Evolutionary conservation across 2,797 vertebrate genomes (phyloP), one percentile per base, ranked within the genome.

Genomic region (Poliocrania exsul): DNA sequence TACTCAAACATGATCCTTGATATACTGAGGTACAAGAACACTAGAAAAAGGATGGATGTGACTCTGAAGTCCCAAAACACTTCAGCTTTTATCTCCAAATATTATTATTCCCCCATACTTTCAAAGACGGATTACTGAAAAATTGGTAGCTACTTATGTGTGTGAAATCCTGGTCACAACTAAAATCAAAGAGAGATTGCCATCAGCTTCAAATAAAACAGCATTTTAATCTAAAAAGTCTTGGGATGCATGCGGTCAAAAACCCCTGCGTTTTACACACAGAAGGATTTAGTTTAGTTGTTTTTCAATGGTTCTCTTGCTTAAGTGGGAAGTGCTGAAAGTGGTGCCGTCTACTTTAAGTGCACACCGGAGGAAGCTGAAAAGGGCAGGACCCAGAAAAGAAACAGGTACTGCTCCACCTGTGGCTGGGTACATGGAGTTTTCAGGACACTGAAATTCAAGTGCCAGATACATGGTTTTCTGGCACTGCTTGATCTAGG

Each of bases 71-170:
- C 29, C 16, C 18, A 13, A 64, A 57, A n/a, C 37, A 69, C 10
- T 82, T 58, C n/a, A 44, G 57, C 16, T 54, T 87, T 38, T 72
- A 51, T 60, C 24, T 69, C 69, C 62, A 86, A 69, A 33, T 58
- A 56, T 6, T 40, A 62, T 38, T 67, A 51, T 40, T 61, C 5
- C 11, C 10, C 31, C 25, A 25, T 24, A 28, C 26, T 70, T 90
- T 17, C 18, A 4, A 73, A 70, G 26, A 67, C 0, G 1, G 13
- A n/a, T 69, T 69, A 80, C 13, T 70, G 72, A 87, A 87, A 95
- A 90, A 49, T 28, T 26, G 72, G 4, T 44, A 79, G 70, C 56
- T 67, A 57, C 0, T 0, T 38, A 17, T 0, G 1, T 4, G 13
- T 31, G 25, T 2, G 2, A 92, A 90, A 77, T 46, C 37, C 37